Base-by-base conservation (phyloP, 2,797 vertebrate genomes). In the Pterois miles region DNA sequence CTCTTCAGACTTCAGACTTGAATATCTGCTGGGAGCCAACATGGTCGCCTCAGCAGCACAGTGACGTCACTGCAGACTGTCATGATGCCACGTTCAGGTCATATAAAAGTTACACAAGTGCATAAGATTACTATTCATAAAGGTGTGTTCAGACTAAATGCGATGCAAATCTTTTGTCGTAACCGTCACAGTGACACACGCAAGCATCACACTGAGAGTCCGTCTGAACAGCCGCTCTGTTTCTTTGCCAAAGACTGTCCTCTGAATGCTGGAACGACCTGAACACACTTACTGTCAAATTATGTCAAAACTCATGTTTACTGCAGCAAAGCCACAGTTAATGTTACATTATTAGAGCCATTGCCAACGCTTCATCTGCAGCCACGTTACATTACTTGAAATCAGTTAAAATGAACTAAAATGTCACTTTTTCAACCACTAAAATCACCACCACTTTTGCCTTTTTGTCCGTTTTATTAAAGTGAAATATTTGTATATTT, bases 201-300 rank as follows among this genome's bases (percentile, higher is more conserved):
- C n/a, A n/a, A n/a, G n/a, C 65, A 11, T 65, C 71, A 34, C 53
- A 29, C 71, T 52, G 56, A 66, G 78, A 74, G 68, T 73, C 74
- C n/a, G 74, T n/a, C 52, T 69, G 53, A 59, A 74, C 23, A 2
- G 29, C 57, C 50, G 62, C 38, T 36, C 31, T 18, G 22, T 53
- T 69, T 79, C 20, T 40, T 13, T 53, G 46, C 67, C 58, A 83
- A 83, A 80, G 56, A 58, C 8, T 62, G 1, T 27, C 13, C 5
- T 29, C 33, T 71, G 5, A 77, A 69, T 50, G 33, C 22, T 73
- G 22, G 22, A 64, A 50, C 56, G 22, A 48, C 16, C 50, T 43
- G 2, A 38, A 66, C 1, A 23, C 56, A 46, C 11, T 50, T 48
- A 11, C 1, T 53, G n/a, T 78, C 50, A 3, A 71, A 74, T 60